Base-by-base conservation (phyloP, 2,797 vertebrate species). In the Anableps anableps region DNA sequence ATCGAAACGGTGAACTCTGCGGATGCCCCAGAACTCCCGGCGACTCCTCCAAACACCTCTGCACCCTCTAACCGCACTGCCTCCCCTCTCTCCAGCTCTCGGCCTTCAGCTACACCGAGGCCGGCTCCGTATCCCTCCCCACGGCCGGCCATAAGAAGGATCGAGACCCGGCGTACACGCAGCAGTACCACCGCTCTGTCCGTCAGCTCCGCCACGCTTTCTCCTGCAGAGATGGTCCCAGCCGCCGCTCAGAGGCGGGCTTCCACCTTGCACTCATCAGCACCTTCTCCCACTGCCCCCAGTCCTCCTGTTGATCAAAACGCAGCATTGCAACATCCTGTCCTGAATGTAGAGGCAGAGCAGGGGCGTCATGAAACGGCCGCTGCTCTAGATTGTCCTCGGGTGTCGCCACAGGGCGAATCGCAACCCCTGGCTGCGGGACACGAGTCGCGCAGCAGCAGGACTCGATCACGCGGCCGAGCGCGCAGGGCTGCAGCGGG, bases 381-480 rank as follows among this genome's bases (percentile, higher is more conserved):
- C 86, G 85, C 92, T 17, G 47, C 85, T 84, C 86, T 83, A 77
- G 91, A 94, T 78, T 95, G 94, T 88, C 92, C 95, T 16, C 85
- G 93, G 88, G 82, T 94, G 86, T 93, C 91, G 73, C 88, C 95
- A 78, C 90, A 95, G 91, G 83, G 95, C 90, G 91, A 80, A 43
- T 38, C 91, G 41, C 96, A 93, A 84, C 92, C 89, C 85, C 87
- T 82, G 29, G 75, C 81, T 48, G 80, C 53, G 36, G 91, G 92
- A 77, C 79, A 92, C 0, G 96, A 97, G 77, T 88, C 95, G 2
- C 96, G 95, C 76, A 95, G 95, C 83, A 96, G 95, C 45, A 97
- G 96, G 93, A 96, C 97, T 94, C 96, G 97, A 96, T 95, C 95
- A 47, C 95, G 96, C 45, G 96, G 95, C 23, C 95, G 95, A 68